These are phyloP conservation scores for Pycnomerus fuliginosus DNA, from an alignment of 2,888 invertebrate genomes.

Conservation along the genomic window DNA sequence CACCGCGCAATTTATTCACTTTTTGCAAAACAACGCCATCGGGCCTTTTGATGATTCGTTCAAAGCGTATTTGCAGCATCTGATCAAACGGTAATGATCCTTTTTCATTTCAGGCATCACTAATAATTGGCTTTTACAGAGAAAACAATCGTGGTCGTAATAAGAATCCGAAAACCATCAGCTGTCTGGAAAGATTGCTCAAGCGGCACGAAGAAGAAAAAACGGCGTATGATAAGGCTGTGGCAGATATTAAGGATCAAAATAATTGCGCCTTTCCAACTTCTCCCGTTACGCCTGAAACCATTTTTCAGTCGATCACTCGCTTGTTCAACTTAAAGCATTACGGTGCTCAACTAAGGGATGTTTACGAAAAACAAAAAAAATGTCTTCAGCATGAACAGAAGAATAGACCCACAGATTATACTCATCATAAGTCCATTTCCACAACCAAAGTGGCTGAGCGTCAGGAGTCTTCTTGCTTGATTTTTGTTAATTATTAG, in stretches of 20 bases:
- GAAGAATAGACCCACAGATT: too few relatives aligned
- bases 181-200: neutral
- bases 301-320: too few relatives aligned
- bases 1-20: conserved; percentile 37
- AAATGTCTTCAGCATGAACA: too few relatives aligned
- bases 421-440: too few relatives aligned
- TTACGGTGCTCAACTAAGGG: too few relatives aligned
- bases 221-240: neutral
- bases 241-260: too few relatives aligned
- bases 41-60: conserved; percentile 36
- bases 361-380: too few relatives aligned
- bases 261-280: neutral
- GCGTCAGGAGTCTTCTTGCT: too few relatives aligned
- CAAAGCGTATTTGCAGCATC: conserved; percentile 31
- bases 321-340: too few relatives aligned
- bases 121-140: neutral
- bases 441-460: too few relatives aligned
- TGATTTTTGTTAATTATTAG: too few relatives aligned
- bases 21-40: conserved; percentile 34
- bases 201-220: neutral
- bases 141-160: neutral
- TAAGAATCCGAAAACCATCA: neutral
- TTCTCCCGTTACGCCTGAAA: neutral
- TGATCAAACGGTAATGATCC: conserved; percentile 30
- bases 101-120: neutral